Conservation (phyloP, 2,113 vertebrate species). For the Stigmatopora nigra region DNA sequence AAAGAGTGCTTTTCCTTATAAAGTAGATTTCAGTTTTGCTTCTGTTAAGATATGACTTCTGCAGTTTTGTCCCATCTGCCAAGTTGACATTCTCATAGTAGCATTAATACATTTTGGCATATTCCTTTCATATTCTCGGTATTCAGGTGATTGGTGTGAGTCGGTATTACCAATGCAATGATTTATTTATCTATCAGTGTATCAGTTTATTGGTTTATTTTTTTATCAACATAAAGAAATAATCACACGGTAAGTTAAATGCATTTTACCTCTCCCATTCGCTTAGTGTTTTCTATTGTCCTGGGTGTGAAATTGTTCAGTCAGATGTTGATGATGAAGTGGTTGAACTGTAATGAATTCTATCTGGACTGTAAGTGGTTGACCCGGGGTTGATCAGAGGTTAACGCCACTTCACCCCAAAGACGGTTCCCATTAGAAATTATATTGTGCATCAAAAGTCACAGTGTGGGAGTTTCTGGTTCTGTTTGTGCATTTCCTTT, state of each 20-base stretch:
- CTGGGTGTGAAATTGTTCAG: conserved; percentile 60
- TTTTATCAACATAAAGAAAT: neutral
- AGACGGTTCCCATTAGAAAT: conserved; percentile 67
- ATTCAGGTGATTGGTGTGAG: neutral
- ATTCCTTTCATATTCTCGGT: neutral
- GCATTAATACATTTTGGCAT: neutral
- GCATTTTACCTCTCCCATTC: conserved; percentile 8
- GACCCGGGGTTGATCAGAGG: conserved; percentile 64
- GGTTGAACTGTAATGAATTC: conserved; percentile 65
- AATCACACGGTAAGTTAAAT: conserved; percentile 5
- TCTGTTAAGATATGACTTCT: neutral
- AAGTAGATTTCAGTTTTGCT: neutral
- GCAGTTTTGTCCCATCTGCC: neutral
- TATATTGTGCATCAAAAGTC: conserved; percentile 62
- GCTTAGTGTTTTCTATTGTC: conserved; percentile 49
- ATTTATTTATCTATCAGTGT: too few species aligned
- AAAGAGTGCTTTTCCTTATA: neutral
- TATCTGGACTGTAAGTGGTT: conserved; percentile 55
- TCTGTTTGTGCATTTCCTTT: conserved; percentile 29
- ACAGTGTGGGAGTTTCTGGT: conserved; percentile 30
- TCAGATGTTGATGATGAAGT: conserved; percentile 64
- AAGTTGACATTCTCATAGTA: neutral
- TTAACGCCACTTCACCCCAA: conserved; percentile 64
- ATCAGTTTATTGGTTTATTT: too few species aligned
- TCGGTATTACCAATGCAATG: too few species aligned